Base-by-base conservation (phyloP, 2,797 vertebrate species). In the Epinephelus awoara region DNA sequence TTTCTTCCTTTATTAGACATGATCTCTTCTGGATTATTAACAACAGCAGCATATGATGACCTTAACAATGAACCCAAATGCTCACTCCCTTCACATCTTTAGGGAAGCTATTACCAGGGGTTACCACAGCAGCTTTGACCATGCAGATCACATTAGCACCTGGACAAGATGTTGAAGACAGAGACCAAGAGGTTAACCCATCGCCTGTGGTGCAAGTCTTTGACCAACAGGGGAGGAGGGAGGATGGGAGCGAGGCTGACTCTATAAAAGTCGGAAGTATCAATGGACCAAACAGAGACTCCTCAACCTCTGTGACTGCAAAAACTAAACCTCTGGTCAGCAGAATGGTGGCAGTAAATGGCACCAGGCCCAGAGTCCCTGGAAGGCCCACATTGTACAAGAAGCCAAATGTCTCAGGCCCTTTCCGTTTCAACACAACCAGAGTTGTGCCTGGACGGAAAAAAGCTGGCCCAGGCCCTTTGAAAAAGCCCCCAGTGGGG, bases 61-160 rank as follows among this genome's bases (percentile, higher is more conserved):
- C 12, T 51, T 85, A 83, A 87, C 59, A 52, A 67, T 90, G 44
- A 90, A 90, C 79, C 56, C 74, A 80, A 82, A 79, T 77, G n/a
- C 80, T 91, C 64, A 82, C 71, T 85, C 63, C 75, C 51, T 83
- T 85, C 71, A 80, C 80, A 80, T 83, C 84, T 91, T 79, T 91
- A 95, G 95, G 89, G 38, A 71, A 75, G 21, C 77, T 66, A 21
- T 72, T 74, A 27, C 79, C 83, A 19, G 73, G 3, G 75, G 72
- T 65, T 49, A 50, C 79, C 47, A 61, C 19, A 8, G 80, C 82
- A 71, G 77, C 80, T 66, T 69, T 67, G 58, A 75, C 77, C 51
- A 21, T 9, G 38, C 83, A 69, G 68, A 62, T 83, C 64, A 59
- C 71, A 6, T 50, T 18, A 46, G 44, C 77, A 42, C 57, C 85